Conservation (phyloP, 2,113 vertebrate genomes). For the Rhea pennata region DNA sequence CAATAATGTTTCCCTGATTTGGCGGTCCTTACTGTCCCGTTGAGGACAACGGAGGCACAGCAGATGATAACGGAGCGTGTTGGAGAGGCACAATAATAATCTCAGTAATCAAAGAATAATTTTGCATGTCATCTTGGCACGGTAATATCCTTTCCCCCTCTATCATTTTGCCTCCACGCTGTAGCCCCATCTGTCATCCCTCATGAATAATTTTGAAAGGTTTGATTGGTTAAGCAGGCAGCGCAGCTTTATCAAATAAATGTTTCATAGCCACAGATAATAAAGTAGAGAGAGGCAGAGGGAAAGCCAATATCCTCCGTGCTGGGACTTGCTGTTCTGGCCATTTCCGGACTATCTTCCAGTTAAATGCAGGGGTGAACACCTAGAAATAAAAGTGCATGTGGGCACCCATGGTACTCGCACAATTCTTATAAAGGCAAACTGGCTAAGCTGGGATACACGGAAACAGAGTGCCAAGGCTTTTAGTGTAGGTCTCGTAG, state of each 20-base stretch:
- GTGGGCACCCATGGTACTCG: not conserved
- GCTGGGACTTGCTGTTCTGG: not conserved
- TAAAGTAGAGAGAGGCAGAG: not conserved
- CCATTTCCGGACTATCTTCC: not conserved
- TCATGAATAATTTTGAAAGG: not conserved
- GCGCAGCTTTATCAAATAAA: not conserved
- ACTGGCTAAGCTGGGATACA: rapidly evolving
- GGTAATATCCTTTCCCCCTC: not conserved
- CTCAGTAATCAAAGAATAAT: not conserved
- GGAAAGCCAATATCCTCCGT: not conserved
- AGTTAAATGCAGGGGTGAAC: not conserved
- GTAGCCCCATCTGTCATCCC: not conserved
- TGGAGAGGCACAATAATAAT: not conserved
- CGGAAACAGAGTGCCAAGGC: not conserved
- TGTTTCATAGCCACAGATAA: not conserved
- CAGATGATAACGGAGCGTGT: not conserved
- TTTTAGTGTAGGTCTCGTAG: not conserved
- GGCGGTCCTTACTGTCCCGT: not conserved
- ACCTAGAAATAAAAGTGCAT: not conserved
- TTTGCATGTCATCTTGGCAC: not conserved
- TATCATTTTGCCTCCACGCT: not conserved
- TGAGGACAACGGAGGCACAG: not conserved
- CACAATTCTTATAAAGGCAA: not conserved
- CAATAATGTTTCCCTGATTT: not conserved
- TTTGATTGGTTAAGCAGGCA: not conserved